Evolutionary conservation across 2,888 invertebrate species (phyloP), one percentile per base, ranked within the genome.

Genomic region (Apotomis capreana): DNA sequence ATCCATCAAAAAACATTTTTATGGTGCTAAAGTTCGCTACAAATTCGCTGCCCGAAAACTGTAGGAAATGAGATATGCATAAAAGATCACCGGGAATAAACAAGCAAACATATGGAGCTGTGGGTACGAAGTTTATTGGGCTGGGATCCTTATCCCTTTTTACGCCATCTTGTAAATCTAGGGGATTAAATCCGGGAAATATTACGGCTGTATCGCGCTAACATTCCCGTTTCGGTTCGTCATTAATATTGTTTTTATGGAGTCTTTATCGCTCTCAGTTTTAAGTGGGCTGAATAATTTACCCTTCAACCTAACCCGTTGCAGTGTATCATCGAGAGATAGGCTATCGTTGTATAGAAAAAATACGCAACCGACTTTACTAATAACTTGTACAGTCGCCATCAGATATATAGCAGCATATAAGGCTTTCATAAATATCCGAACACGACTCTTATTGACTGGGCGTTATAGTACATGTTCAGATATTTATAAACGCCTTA

Each of bases 41-140:
- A 68, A 72, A 72, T 72, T 72, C 68, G 58, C 40, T 63, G 36
- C 61, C 73, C 54, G 49, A 75, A 80, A 79, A 76, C 70, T 70
- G 75, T 76, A 72, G 75, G 79, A 81, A 81, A 84, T 81, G 81
- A 81, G 80, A 82, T 83, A 83, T 81, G 78, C 81, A 85, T 86
- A 83, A 86, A 86, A 84, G 76, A 83, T 83, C 78, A 77, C 76
- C 64, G 60, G 68, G 76, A 74, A 81, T 81, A 82, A 81, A 83
- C 79, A 78, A 69, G 64, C 70, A 73, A 75, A 74, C 76, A 78
- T 75, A 51, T 76, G 76, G 75, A 74, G 72, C 70, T 68, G 71
- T 62, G 67, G 71, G 78, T 79, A 79, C 74, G 67, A 26, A 65
- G 54, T 12, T n/a, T 51, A 79, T 76, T 13, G 52, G 63, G 13